phyloP scores from a whole-genome alignment of 2,888 invertebrate species.

The Nomada goodeniana region DNA sequence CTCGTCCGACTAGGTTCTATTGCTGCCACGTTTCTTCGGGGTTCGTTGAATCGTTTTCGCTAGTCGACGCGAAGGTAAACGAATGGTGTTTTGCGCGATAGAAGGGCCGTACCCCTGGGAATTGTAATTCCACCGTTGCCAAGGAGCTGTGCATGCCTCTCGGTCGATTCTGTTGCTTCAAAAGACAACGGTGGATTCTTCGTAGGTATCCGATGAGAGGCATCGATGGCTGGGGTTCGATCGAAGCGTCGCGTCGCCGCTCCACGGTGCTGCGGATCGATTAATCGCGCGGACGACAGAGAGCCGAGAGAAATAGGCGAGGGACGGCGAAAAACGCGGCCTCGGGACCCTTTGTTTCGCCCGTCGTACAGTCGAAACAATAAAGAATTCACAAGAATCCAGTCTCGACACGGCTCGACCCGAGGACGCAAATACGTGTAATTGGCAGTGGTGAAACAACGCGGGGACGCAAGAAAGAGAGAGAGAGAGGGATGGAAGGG shows the following conservation, averaged over 20 bases:
- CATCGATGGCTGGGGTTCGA: slow-evolving; percentile 6
- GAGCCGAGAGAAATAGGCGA: slow-evolving; percentile 9
- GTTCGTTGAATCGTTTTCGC: too few relatives aligned
- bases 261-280: slow-evolving; percentile 28
- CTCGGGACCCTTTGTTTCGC: slow-evolving; percentile 40
- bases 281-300: slow-evolving; percentile 31
- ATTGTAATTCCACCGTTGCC: too few relatives aligned
- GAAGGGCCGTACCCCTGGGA: too few relatives aligned
- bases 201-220: not conserved
- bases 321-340: slow-evolving; percentile 36
- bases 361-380: slow-evolving; percentile 50
- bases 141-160: too few relatives aligned
- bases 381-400: slow-evolving; percentile 66
- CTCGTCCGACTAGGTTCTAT: too few relatives aligned
- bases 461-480: slow-evolving; percentile 45
- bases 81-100: too few relatives aligned
- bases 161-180: not conserved
- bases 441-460: slow-evolving; percentile 64
- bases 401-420: slow-evolving; percentile 49
- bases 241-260: slow-evolving; percentile 7
- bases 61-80: too few relatives aligned
- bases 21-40: too few relatives aligned
- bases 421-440: slow-evolving; percentile 66
- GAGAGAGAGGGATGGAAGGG: slow-evolving; percentile 44
- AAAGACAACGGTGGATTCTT: not conserved